phyloP scores from a whole-genome alignment of 2,797 vertebrate species.

The Micrastur ruficollis region DNA sequence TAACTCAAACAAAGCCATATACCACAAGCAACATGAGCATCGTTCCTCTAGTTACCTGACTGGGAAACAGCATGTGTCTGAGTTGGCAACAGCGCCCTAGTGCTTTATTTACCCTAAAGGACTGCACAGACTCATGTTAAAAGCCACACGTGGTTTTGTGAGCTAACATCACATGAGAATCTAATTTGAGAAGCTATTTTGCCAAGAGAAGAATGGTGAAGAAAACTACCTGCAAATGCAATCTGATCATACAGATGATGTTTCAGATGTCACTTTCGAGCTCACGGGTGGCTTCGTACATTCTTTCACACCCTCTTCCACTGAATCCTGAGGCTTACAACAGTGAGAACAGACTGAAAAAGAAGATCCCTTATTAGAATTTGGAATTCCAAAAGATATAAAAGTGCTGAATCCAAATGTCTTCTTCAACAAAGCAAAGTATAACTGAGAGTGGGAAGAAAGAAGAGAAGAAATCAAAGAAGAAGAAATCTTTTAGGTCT shows the following conservation, averaged over 20 bases:
- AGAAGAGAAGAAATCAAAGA: neutral
- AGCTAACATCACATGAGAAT: neutral
- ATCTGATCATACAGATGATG: constrained; percentile 21
- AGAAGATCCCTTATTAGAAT: neutral
- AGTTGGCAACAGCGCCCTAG: neutral
- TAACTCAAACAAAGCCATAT: neutral
- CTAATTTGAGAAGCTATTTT: neutral
- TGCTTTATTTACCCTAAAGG: neutral
- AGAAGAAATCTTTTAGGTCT: neutral
- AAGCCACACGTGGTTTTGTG: neutral
- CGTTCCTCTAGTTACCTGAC: neutral
- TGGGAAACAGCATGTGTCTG: neutral
- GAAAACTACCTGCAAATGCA: constrained; percentile 17
- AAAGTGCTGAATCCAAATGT: neutral
- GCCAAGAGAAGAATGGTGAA: neutral
- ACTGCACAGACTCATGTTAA: neutral
- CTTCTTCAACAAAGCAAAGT: neutral
- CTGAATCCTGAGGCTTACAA: neutral
- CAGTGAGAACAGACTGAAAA: constrained; percentile 25
- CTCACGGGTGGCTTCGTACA: neutral
- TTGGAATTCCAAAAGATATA: neutral
- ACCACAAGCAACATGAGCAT: neutral
- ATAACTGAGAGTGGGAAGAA: neutral
- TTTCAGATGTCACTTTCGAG: neutral
- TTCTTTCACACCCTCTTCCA: neutral